phyloP scores from a whole-genome alignment of 2,113 vertebrate genomes.

The Rutilus rutilus region DNA sequence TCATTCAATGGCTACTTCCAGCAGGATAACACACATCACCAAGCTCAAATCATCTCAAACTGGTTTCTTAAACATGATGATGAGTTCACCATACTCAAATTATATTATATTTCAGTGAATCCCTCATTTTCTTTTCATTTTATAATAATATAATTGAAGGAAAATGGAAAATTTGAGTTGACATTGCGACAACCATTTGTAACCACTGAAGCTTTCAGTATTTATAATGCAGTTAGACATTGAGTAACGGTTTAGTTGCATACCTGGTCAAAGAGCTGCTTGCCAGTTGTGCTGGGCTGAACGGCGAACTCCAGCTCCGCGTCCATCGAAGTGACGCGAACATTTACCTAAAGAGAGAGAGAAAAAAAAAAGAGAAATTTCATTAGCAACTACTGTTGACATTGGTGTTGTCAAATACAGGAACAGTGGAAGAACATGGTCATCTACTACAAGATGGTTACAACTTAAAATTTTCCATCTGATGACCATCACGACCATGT shows the following conservation, averaged over 20 bases:
- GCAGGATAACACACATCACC: too few species aligned
- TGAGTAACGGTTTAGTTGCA: neutral
- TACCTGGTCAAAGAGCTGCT: constrained; percentile 98
- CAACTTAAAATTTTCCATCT: neutral
- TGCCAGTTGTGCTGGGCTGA: constrained; percentile 93
- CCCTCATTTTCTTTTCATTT: neutral
- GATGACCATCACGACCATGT: neutral
- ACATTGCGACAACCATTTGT: neutral
- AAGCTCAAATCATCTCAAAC: too few species aligned
- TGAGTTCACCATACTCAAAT: too few species aligned
- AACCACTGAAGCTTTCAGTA: neutral
- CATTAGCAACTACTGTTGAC: neutral
- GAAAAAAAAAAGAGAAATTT: constrained; percentile 10
- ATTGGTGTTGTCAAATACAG: neutral
- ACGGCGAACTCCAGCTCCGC: constrained; percentile 98
- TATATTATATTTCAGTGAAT: neutral
- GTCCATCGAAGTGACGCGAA: constrained; percentile 95
- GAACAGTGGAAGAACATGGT: neutral
- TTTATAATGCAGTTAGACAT: neutral
- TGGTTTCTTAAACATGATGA: too few species aligned
- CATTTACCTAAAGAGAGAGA: constrained; percentile 84
- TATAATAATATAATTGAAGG: neutral
- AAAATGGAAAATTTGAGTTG: neutral
- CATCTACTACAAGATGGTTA: neutral
- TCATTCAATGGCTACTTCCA: too few species aligned